phyloP scores from a whole-genome alignment of 2,888 invertebrate genomes.

The Agrochola lota region DNA sequence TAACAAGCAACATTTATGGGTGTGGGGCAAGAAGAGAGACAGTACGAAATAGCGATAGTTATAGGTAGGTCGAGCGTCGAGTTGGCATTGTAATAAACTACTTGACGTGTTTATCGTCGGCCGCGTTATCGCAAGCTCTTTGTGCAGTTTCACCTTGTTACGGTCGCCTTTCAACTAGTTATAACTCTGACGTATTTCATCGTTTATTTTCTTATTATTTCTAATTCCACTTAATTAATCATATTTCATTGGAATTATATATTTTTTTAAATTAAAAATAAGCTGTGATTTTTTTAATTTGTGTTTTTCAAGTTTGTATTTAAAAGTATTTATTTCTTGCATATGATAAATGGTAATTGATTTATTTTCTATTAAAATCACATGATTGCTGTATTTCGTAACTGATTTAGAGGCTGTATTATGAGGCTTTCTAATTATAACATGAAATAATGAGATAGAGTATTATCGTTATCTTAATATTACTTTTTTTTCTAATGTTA shows the following conservation, averaged over 20 bases:
- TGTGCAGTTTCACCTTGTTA: conserved; percentile 85
- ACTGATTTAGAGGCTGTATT: background rate
- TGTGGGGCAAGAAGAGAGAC: conserved; percentile 85
- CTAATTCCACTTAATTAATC: conserved; percentile 1
- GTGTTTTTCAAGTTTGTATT: conserved; percentile 27
- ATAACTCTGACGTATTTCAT: conserved; percentile 65
- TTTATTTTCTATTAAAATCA: conserved; percentile 36
- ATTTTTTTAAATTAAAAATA: background rate
- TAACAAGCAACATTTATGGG: conserved; percentile 85
- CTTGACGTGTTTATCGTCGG: conserved; percentile 83
- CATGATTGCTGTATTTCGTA: conserved; percentile 30
- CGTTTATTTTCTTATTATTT: conserved; percentile 66
- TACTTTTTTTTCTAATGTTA: background rate
- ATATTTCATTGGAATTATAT: background rate
- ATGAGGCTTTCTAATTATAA: conserved; percentile 23
- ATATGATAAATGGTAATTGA: conserved; percentile 18
- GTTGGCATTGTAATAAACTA: conserved; percentile 87
- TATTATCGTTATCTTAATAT: background rate
- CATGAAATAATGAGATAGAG: conserved; percentile 5
- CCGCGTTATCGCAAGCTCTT: conserved; percentile 85
- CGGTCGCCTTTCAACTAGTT: conserved; percentile 75
- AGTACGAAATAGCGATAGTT: conserved; percentile 86
- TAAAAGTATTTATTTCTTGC: conserved; percentile 40
- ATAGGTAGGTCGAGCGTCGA: conserved; percentile 89
- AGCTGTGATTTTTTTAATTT: conserved; percentile 39